phyloP scores from a whole-genome alignment of 2,888 invertebrate species.

The Trisateles emortualis region DNA sequence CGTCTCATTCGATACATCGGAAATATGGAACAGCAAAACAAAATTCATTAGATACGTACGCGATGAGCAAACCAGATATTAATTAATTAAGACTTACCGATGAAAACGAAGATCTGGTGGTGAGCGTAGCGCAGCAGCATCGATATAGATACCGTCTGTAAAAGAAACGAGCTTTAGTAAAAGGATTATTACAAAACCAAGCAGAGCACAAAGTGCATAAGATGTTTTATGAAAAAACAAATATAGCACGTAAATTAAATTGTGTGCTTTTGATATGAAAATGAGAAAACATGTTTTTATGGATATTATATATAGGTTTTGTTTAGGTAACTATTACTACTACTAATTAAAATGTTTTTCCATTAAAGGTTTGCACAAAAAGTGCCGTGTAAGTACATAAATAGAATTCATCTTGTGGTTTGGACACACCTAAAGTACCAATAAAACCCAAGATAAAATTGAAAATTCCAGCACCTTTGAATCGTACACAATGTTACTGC shows the following conservation, averaged over 20 bases:
- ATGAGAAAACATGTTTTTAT: too few relatives aligned
- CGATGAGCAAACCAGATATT: conserved; percentile 17
- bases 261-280: too few relatives aligned
- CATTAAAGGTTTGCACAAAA: background rate
- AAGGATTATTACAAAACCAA: conserved; percentile 3
- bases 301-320: too few relatives aligned
- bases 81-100: conserved; percentile 90
- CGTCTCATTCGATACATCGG: background rate
- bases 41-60: conserved; percentile 20
- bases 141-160: conserved; percentile 99
- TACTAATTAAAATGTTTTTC: too few relatives aligned
- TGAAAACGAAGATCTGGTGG: conserved; percentile 99
- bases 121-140: conserved; percentile 99
- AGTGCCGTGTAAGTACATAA: too few relatives aligned
- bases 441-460: conserved; percentile 54
- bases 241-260: too few relatives aligned
- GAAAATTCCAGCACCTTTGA: conserved; percentile 52
- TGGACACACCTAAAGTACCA: conserved; percentile 5
- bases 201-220: background rate
- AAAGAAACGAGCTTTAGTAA: conserved; percentile 58
- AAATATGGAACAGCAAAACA: background rate
- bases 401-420: conserved; percentile 22
- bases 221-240: background rate
- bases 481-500: conserved; percentile 54
- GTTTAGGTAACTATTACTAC: too few relatives aligned